Base-by-base conservation (phyloP, 2,113 vertebrate species). In the Proterorhinus semilunaris region DNA sequence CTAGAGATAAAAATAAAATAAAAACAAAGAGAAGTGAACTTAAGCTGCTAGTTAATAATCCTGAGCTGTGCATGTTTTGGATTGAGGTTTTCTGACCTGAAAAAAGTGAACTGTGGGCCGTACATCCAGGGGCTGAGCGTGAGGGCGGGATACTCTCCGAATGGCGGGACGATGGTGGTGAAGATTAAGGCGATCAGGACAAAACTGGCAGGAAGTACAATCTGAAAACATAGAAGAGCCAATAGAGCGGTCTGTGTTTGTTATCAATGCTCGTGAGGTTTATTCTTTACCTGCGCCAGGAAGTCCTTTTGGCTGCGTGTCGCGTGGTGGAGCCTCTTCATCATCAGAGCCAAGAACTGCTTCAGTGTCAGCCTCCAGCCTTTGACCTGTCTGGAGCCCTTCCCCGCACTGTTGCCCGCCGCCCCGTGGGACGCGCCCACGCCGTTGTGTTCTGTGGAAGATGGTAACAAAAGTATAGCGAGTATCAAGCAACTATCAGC, bases 101-200 rank as follows among this genome's bases (percentile, higher is more conserved):
- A 92, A 89, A 99, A 99, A 54, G 92, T 97, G 61, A 94, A 92
- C 78, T 99, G 96, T 4, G 94, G 90, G 68, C 96, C 96, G 3
- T 99, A 99, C 88, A 99, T 96, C 97, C 96, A 98, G 36, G 96
- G 97, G 17, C 92, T 93, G 71, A 99, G 93, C 4, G 91, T 93
- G 86, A 99, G 90, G 72, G 94, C 93, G 0, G 96, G 95, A 79
- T 97, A 98, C 85, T 98, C 96, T 73, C 96, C 96, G 81, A 99
- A 99, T 0, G 96, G 95, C 76, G 96, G 97, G 62, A 99, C 88
- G 43, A 98, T 84, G 69, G 92, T 68, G 59, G 96, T 96, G 83
- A 98, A 94, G 87, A 95, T 80, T 83, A 99, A 90, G 72, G 96
- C 94, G 55, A 98, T 77, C 53, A 96, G 89, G 80, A 99, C 94